Percentiles rank a stretch among this genome's conserved stretches.
Evolutionary conservation across 35 echinoderm and acorn worm species (phyloP).

Genomic region (Apostichopus japonicus): DNA sequence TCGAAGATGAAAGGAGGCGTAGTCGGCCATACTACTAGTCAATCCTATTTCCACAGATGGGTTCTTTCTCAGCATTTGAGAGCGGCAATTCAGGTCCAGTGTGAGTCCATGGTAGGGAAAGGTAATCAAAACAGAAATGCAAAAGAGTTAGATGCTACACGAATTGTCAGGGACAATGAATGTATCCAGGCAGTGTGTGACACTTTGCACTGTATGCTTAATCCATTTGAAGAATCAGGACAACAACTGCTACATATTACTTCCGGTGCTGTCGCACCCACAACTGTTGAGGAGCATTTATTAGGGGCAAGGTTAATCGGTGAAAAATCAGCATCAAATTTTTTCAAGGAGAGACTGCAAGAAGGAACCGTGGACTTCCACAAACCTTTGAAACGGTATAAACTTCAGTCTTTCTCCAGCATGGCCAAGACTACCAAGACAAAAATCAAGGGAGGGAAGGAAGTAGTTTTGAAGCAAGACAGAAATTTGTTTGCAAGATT

Average conservation of each 20-base stretch:
- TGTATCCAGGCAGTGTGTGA: slow-evolving; percentile 32
- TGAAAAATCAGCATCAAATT: neutral
- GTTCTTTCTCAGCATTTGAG: slow-evolving; percentile 23
- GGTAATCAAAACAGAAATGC: neutral
- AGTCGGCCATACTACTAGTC: slow-evolving; percentile 64
- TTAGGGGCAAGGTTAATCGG: slow-evolving; percentile 7
- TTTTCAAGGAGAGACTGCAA: slow-evolving; percentile 32
- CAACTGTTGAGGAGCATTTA: neutral
- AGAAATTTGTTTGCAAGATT: slow-evolving; percentile 62
- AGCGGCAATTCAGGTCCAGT: slow-evolving; percentile 20
- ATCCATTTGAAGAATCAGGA: slow-evolving; percentile 62
- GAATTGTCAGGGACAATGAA: slow-evolving; percentile 40
- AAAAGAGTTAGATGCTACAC: slow-evolving; percentile 6
- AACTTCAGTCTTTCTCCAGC: slow-evolving; percentile 44
- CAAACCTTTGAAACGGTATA: neutral
- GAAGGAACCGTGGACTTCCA: no score
- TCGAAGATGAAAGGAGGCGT: slow-evolving; percentile 50
- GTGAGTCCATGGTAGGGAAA: slow-evolving; percentile 22
- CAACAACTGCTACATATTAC: slow-evolving; percentile 48
- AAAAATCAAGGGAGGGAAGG: neutral
- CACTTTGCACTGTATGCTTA: slow-evolving; percentile 60
- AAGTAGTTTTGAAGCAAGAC: slow-evolving; percentile 49
- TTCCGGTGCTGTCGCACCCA: neutral
- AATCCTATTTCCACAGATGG: slow-evolving; percentile 44
- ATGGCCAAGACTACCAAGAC: slow-evolving; percentile 10